Evolutionary conservation across 2,888 invertebrate species (phyloP), one percentile per base, ranked within the genome.

Genomic region (Heliconius ismenius): DNA sequence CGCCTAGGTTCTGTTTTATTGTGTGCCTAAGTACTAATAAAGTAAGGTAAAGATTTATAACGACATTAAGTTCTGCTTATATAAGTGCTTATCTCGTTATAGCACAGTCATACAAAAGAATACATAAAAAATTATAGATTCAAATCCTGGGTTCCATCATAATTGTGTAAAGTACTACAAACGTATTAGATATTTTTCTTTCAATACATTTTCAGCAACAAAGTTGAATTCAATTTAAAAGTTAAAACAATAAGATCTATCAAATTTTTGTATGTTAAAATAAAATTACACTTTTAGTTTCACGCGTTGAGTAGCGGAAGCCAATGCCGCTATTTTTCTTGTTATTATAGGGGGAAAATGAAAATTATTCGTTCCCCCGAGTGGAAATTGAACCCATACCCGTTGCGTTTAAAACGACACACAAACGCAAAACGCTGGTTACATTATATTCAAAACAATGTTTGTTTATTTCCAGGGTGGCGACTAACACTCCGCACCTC

Each of bases 401-500:
- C 21, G 3, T 49, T 49, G 7, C 1, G 26, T 18, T 24, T 62
- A 54, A 1, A 60, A 60, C n/a, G n/a, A 60, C 60, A n/a, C 13
- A 4, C 24, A 67, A 9, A 24, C 3, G 4, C 4, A 28, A 28
- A 28, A 28, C 4, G 4, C 0, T n/a, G 3, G 49, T 54, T 28
- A 28, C 28, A 69, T 28, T 70, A 58, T 54, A 32, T 70, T 70
- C 28, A 70, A 70, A n/a, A 3, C 11, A 70, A 7, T 58, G 36
- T 58, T 58, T 70, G 11, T 70, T 70, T 58, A 70, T 58, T 70
- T 92, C 84, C 92, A 95, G 96, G 88, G 95, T 95, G 89, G 95
- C 95, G 82, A 97, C 98, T 81, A 98, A 98, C 90, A 96, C 97
- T 82, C 98, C 98, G 62, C 98, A 98, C 92, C 95, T 98, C 89